Percentiles rank a stretch among this genome's conserved stretches.
phyloP scores from a whole-genome alignment of 2,888 invertebrate genomes.

The Adineta ricciae region DNA sequence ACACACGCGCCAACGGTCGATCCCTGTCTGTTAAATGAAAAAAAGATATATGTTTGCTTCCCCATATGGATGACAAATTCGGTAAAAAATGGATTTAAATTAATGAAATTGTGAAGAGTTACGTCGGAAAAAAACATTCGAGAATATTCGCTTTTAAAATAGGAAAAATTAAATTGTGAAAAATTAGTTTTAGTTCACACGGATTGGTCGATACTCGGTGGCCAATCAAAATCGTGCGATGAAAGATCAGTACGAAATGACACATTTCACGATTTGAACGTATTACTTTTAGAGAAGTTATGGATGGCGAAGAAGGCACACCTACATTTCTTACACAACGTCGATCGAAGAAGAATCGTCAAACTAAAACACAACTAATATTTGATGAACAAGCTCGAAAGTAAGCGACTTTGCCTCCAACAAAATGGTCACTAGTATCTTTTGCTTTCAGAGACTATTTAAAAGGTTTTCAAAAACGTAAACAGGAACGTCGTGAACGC shows the following conservation, averaged over 20 bases:
- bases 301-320: neutral
- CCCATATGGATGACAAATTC: neutral
- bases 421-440: too few species aligned
- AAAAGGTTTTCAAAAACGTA: conserved; percentile 6
- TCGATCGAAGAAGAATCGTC: conserved; percentile 5
- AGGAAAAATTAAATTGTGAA: neutral
- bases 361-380: neutral
- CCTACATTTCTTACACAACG: neutral
- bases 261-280: too few species aligned
- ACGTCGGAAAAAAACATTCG: neutral
- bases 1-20: neutral
- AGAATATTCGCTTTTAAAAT: neutral
- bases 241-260: too few species aligned
- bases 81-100: neutral
- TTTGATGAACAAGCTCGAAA: conserved; percentile 19
- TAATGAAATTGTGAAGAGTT: neutral
- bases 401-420: neutral
- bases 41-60: neutral
- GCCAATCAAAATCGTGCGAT: neutral
- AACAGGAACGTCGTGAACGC: neutral
- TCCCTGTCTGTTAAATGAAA: neutral
- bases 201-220: neutral
- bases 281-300: neutral
- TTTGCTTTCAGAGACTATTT: neutral
- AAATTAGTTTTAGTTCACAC: neutral